phyloP scores from a whole-genome alignment of 1,140 invertebrate genomes.

The Drosophila equinoxialis region DNA sequence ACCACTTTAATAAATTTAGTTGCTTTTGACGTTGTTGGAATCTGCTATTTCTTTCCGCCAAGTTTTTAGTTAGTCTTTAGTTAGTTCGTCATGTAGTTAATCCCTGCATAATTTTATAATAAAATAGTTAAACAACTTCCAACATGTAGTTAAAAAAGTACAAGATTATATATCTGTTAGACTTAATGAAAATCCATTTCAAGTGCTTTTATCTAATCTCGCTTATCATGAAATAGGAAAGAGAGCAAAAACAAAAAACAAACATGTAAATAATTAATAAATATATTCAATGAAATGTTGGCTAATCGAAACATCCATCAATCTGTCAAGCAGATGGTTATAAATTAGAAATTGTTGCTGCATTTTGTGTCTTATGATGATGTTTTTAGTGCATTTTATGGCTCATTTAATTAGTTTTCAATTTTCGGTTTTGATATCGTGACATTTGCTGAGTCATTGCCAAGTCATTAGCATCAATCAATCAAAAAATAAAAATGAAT shows the following conservation, averaged over 20 bases:
- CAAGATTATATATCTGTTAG: no score
- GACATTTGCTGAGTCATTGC: slow-evolving; percentile 35
- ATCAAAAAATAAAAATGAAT: no score
- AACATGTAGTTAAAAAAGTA: no score
- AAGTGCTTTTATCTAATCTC: slow-evolving; percentile 1
- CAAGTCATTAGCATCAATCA: slow-evolving; percentile 40
- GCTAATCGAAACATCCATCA: not conserved
- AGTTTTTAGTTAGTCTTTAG: no score
- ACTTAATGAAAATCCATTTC: not conserved
- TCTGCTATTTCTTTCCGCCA: no score
- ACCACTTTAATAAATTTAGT: no score
- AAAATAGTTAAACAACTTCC: no score
- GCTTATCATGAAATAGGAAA: not conserved
- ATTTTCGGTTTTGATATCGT: not conserved
- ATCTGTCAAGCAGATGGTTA: not conserved
- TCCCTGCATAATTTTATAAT: no score
- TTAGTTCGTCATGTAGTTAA: no score
- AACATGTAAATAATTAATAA: not conserved
- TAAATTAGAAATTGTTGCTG: not conserved
- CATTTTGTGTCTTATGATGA: slow-evolving; percentile 6
- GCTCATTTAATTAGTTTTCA: slow-evolving; percentile 32
- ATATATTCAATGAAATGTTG: not conserved
- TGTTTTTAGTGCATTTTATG: slow-evolving; percentile 34
- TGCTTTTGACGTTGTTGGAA: no score
- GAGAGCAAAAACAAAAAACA: not conserved